phyloP scores from a whole-genome alignment of 2,888 invertebrate species.

The Isotomurus palustris region DNA sequence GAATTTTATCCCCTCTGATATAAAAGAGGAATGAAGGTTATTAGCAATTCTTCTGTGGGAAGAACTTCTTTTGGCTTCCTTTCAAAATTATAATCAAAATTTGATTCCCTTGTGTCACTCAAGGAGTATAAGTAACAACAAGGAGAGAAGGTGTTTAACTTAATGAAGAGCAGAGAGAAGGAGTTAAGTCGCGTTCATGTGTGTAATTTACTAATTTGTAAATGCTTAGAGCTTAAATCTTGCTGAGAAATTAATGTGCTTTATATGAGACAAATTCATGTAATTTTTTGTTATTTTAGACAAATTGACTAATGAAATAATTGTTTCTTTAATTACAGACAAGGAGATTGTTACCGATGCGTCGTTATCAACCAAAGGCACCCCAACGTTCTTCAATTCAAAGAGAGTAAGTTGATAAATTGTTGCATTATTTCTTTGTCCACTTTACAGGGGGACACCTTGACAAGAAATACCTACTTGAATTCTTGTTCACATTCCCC shows the following conservation, averaged over 20 bases:
- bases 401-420: constrained; percentile 81
- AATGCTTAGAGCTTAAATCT: no score
- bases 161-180: no score
- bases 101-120: background rate
- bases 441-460: background rate
- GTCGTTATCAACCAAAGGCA: constrained; percentile 94
- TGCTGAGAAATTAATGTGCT: no score
- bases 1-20: background rate
- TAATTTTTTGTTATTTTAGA: no score
- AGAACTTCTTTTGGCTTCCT: background rate
- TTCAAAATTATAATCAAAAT: constrained; percentile 3
- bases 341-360: constrained; percentile 83
- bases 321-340: constrained; percentile 65
- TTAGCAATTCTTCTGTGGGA: constrained; percentile 20
- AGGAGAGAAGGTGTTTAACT: no score
- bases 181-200: no score
- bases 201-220: no score
- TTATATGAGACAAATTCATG: no score
- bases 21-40: constrained; percentile 17
- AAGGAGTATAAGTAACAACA: no score
- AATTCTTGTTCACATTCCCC: no score
- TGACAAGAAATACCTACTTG: background rate
- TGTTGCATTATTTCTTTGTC: background rate
- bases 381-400: constrained; percentile 90
- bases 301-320: no score